Conservation (phyloP, 2,888 invertebrate genomes). For the Idaea straminata region DNA sequence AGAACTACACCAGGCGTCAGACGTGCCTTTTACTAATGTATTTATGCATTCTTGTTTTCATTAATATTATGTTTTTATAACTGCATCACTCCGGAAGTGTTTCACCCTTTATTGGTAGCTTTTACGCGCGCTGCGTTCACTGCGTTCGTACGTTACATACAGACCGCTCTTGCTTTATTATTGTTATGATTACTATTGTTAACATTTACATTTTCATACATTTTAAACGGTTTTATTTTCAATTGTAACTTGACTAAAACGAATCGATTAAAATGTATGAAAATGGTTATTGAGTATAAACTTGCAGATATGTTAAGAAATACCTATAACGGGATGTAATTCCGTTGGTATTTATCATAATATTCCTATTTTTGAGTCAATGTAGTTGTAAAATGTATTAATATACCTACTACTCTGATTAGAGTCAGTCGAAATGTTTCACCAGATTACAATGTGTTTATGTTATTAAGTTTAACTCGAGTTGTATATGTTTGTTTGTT, state of each 20-base stretch:
- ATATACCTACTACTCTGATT: conserved; percentile 9
- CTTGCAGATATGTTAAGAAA: conserved; percentile 18
- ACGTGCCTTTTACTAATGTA: conserved; percentile 65
- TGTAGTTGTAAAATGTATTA: conserved; percentile 27
- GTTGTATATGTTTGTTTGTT: conserved; percentile 27
- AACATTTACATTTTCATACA: conserved; percentile 19
- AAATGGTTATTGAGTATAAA: conserved; percentile 24
- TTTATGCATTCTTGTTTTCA: conserved; percentile 61
- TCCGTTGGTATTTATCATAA: conserved; percentile 15
- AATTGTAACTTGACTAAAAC: neutral
- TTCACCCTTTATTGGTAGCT: conserved; percentile 63
- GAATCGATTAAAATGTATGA: conserved; percentile 6
- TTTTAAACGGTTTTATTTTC: conserved; percentile 5
- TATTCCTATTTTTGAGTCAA: conserved; percentile 33
- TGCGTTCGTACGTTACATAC: conserved; percentile 8
- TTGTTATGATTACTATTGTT: conserved; percentile 10
- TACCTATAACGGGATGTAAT: conserved; percentile 25
- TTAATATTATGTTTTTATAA: conserved; percentile 41
- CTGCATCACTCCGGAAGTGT: conserved; percentile 41
- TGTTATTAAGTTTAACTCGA: conserved; percentile 27
- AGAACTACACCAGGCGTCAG: conserved; percentile 61
- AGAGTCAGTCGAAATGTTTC: conserved; percentile 21
- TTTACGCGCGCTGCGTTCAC: conserved; percentile 35
- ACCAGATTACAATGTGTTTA: conserved; percentile 23
- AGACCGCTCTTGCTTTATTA: conserved; percentile 20